These are phyloP conservation scores for Nothura maculosa DNA, from an alignment of 2,797 vertebrate genomes.

Conservation along the genomic window DNA sequence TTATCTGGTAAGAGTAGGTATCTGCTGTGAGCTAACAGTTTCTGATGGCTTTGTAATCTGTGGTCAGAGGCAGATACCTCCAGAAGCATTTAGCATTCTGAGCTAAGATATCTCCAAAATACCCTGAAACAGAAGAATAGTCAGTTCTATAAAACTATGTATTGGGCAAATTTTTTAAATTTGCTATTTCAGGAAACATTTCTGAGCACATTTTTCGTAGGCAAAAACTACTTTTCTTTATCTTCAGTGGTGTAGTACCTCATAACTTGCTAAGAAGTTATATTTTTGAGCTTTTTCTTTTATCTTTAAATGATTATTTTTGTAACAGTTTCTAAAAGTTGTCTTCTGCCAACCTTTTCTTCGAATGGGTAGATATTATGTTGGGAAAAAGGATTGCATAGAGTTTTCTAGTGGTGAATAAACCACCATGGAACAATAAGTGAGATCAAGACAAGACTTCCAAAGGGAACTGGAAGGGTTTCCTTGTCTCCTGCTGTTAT, in stretches of 20 bases:
- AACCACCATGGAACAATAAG: neutral
- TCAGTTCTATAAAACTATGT: neutral
- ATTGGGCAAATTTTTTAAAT: neutral
- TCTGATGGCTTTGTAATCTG: neutral
- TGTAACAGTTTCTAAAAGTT: neutral
- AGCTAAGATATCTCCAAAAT: neutral
- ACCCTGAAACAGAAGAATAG: neutral
- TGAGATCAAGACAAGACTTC: neutral
- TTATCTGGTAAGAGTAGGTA: neutral
- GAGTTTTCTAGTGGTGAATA: neutral
- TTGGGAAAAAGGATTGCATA: neutral
- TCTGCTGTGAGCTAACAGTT: neutral
- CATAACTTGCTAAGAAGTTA: neutral
- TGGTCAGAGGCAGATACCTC: neutral
- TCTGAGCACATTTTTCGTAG: neutral
- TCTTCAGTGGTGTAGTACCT: neutral
- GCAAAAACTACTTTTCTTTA: neutral
- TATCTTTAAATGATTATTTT: neutral
- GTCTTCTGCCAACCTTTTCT: neutral
- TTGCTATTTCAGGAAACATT: neutral
- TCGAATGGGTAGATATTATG: neutral
- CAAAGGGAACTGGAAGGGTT: neutral
- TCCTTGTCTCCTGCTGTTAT: neutral
- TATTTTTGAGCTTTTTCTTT: neutral
- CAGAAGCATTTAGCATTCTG: neutral